Conservation (phyloP, 2,113 vertebrate genomes). For the Gnathonemus echidnorhynchus region DNA sequence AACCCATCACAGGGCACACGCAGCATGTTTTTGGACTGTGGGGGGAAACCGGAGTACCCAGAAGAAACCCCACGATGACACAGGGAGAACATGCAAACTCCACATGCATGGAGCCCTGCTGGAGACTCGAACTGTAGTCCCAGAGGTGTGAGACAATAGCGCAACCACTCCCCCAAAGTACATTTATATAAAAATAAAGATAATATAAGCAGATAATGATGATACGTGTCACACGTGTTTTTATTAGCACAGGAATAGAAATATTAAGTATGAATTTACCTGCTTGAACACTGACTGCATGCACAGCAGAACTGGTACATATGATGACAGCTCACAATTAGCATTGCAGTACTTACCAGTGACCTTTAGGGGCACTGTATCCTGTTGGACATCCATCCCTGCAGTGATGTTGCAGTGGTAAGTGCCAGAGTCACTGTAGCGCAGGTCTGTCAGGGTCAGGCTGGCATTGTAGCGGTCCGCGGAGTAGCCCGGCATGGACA, state of each 20-base stretch:
- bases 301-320: not conserved
- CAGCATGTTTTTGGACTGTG: not conserved
- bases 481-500: conserved; percentile 69
- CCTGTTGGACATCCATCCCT: conserved; percentile 79
- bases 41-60: not conserved
- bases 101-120: not conserved
- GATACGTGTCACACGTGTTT: not conserved
- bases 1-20: not conserved
- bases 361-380: conserved; percentile 80
- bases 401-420: conserved; percentile 83
- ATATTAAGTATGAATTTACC: not conserved
- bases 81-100: not conserved
- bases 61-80: not conserved
- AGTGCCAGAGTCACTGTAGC: conserved; percentile 78
- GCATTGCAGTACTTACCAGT: conserved; percentile 66
- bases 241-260: not conserved
- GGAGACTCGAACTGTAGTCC: not conserved
- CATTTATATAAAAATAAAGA: not conserved
- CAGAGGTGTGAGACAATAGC: not conserved
- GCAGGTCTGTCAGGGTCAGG: conserved; percentile 66
- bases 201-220: not conserved
- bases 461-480: conserved; percentile 71
- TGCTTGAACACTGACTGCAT: not conserved
- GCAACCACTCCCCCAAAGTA: not conserved
- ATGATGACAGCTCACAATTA: not conserved